Conservation (phyloP, 2,113 vertebrate genomes). For the Malurus cyaneus region DNA sequence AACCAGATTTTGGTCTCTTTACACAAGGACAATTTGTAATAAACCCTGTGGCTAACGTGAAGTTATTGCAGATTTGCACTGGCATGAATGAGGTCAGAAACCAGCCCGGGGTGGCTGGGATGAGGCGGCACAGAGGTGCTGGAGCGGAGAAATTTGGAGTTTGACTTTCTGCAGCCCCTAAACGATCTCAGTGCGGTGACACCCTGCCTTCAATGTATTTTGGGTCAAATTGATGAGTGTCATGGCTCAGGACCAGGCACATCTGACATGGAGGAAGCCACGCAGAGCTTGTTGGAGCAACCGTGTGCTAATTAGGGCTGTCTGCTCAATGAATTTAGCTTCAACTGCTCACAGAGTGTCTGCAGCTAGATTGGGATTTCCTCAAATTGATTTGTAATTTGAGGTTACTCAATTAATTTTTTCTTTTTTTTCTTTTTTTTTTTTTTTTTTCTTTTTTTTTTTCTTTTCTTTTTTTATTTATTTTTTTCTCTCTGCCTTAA, state of each 20-base stretch:
- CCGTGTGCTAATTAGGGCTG: slow-evolving; percentile 45
- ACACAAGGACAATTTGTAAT: slow-evolving; percentile 63
- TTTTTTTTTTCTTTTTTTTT: neutral
- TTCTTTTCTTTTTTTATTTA: neutral
- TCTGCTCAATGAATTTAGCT: slow-evolving; percentile 44
- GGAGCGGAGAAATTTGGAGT: neutral
- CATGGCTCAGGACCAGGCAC: neutral
- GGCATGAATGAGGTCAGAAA: slow-evolving; percentile 64
- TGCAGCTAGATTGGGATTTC: slow-evolving; percentile 58
- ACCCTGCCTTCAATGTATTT: neutral
- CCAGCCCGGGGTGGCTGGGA: slow-evolving; percentile 45
- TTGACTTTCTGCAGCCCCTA: neutral
- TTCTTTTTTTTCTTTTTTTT: neutral
- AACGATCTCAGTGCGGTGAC: rapidly evolving
- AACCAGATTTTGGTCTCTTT: slow-evolving; percentile 61
- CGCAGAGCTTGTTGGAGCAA: neutral
- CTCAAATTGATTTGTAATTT: slow-evolving; percentile 68
- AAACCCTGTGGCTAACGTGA: slow-evolving; percentile 46
- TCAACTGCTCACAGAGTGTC: neutral
- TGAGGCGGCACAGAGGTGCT: neutral
- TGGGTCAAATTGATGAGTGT: slow-evolving; percentile 8
- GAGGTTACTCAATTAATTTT: slow-evolving; percentile 68
- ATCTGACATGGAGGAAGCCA: neutral
- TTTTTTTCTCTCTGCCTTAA: neutral
- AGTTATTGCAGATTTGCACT: slow-evolving; percentile 54